Evolutionary conservation across 2,797 vertebrate species (phyloP).

Genomic region (Takifugu rubripes): DNA sequence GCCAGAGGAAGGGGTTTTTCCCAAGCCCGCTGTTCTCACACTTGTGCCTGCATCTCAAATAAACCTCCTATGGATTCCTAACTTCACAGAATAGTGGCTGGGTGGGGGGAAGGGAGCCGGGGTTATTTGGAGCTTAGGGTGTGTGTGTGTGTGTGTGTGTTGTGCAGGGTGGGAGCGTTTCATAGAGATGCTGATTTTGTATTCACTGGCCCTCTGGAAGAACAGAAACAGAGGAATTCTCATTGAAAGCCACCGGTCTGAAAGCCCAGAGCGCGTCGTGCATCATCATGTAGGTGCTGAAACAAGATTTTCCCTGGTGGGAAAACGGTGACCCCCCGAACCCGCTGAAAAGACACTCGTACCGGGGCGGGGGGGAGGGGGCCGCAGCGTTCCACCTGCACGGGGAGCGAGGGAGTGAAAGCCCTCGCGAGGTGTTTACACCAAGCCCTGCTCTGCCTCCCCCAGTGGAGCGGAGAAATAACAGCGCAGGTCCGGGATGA

Average conservation of each 20-base stretch:
- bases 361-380: constrained; percentile 47
- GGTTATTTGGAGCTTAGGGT: constrained; percentile 22
- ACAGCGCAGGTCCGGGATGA: constrained; percentile 62
- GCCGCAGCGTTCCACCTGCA: constrained; percentile 76
- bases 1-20: constrained; percentile 58
- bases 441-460: constrained; percentile 62
- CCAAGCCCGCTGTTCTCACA: constrained; percentile 73
- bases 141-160: constrained; percentile 20
- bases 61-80: constrained; percentile 75
- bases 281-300: constrained; percentile 77
- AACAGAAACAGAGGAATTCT: constrained; percentile 67
- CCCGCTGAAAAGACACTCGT: constrained; percentile 69
- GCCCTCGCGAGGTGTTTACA: constrained; percentile 67
- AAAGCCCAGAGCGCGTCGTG: constrained; percentile 74
- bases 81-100: constrained; percentile 65
- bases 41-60: constrained; percentile 70
- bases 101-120: constrained; percentile 35
- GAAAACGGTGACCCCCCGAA: constrained; percentile 87
- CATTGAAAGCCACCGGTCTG: constrained; percentile 60
- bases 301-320: constrained; percentile 82
- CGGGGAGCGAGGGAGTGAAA: constrained; percentile 47
- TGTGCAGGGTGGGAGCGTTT: constrained; percentile 54
- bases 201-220: constrained; percentile 69
- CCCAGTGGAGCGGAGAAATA: constrained; percentile 70
- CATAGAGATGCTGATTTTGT: constrained; percentile 82